Conservation (phyloP, 92 coral and sea anemone genomes). For the Scolanthus callimorphus region DNA sequence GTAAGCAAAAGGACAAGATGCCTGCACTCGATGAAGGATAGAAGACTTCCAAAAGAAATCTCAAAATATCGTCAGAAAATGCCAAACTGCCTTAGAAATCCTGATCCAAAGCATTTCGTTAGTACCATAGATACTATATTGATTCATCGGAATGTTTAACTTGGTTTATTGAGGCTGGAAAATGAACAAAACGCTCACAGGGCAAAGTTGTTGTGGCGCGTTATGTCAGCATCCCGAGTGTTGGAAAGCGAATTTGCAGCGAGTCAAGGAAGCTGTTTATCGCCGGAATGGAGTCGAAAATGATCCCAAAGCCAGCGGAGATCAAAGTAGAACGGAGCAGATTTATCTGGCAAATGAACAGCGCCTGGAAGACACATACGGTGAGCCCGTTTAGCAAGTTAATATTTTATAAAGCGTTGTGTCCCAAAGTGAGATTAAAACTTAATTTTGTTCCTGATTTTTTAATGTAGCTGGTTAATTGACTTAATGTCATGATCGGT, state of each 20-base stretch:
- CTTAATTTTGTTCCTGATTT: too few relatives aligned
- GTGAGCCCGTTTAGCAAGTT: too few relatives aligned
- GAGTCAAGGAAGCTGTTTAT: slow-evolving; percentile 85
- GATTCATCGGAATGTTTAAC: background rate
- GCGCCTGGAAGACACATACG: slow-evolving; percentile 25
- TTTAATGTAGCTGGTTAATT: too few relatives aligned
- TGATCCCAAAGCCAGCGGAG: background rate
- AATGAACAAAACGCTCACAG: background rate
- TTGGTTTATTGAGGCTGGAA: background rate
- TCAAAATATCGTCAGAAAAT: background rate
- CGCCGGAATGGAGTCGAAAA: slow-evolving; percentile 65
- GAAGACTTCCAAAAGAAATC: background rate
- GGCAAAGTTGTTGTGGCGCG: slow-evolving; percentile 49
- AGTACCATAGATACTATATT: too few relatives aligned
- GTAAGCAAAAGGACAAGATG: slow-evolving; percentile 44
- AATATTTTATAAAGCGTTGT: too few relatives aligned
- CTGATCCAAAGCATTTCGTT: too few relatives aligned
- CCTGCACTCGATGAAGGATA: background rate
- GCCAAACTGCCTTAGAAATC: too few relatives aligned
- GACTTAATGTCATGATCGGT: too few relatives aligned
- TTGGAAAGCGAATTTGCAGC: slow-evolving; percentile 82
- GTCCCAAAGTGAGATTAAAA: too few relatives aligned
- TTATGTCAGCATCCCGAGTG: slow-evolving; percentile 98
- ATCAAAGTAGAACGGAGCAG: slow-evolving; percentile 10
- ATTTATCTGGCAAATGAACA: slow-evolving; percentile 17